Percentiles rank a stretch among this genome's conserved stretches.
phyloP scores from a whole-genome alignment of 2,888 invertebrate species.

The Bugula neritina region DNA sequence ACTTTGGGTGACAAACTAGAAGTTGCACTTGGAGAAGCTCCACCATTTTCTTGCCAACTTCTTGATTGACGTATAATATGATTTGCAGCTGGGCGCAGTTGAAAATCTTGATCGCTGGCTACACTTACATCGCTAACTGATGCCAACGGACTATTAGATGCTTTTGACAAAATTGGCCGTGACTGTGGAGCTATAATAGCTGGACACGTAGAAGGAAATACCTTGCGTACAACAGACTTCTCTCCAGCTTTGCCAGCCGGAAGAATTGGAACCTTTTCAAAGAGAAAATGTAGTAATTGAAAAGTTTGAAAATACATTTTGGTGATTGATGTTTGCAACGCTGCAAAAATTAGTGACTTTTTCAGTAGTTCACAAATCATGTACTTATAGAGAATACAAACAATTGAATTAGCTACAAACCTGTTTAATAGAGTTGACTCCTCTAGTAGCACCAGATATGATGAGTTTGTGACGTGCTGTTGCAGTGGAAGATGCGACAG shows the following conservation, averaged over 20 bases:
- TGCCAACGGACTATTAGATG: neutral
- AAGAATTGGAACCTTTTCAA: neutral
- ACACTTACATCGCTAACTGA: neutral
- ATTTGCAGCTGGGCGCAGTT: neutral
- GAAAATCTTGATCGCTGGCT: neutral
- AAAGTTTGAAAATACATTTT: no score
- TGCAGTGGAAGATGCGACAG: neutral
- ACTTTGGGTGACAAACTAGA: no score
- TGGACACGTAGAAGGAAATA: neutral
- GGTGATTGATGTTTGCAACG: no score
- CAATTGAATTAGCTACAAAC: no score
- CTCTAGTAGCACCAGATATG: neutral
- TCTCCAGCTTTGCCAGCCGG: neutral
- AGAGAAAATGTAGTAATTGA: neutral
- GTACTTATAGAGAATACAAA: no score
- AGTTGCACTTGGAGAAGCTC: neutral
- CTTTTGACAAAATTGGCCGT: neutral
- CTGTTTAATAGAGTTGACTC: slow-evolving; percentile 23
- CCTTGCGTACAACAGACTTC: neutral
- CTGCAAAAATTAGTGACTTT: no score
- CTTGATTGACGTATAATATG: neutral
- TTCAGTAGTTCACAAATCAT: no score
- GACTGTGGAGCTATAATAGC: neutral
- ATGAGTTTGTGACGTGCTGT: neutral
- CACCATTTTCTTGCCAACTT: slow-evolving; percentile 1